phyloP scores from a whole-genome alignment of 2,113 vertebrate species.

The Gadus chalcogrammus region DNA sequence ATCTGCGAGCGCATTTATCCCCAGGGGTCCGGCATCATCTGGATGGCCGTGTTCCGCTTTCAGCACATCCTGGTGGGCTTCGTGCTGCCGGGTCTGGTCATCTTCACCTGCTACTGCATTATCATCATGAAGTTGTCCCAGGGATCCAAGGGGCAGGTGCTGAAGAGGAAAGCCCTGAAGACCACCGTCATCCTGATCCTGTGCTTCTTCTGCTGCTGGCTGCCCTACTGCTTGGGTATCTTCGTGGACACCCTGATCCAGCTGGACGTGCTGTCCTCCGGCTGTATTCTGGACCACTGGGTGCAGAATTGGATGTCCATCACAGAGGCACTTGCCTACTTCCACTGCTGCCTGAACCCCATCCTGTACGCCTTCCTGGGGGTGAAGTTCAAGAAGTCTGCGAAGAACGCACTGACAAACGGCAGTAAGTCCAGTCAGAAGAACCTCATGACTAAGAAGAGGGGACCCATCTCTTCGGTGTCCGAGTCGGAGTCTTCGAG shows the following conservation, averaged over 20 bases:
- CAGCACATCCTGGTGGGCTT: constrained; percentile 93
- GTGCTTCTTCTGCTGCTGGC: constrained; percentile 93
- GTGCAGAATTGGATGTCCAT: constrained; percentile 88
- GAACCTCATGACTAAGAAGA: constrained; percentile 86
- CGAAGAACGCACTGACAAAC: constrained; percentile 81
- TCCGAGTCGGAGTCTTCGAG: constrained; percentile 98
- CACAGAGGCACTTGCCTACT: constrained; percentile 91
- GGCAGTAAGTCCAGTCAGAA: constrained; percentile 92
- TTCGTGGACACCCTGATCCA: constrained; percentile 84
- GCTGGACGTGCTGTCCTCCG: constrained; percentile 73
- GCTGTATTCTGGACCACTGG: constrained; percentile 77
- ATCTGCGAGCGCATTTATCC: constrained; percentile 88
- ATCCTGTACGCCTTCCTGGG: constrained; percentile 97
- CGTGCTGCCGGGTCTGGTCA: constrained; percentile 89
- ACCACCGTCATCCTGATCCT: constrained; percentile 94
- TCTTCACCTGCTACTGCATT: constrained; percentile 93
- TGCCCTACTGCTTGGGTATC: constrained; percentile 89
- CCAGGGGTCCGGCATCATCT: constrained; percentile 43
- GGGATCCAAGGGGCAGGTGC: constrained; percentile 83
- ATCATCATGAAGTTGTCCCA: constrained; percentile 88
- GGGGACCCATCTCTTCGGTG: constrained; percentile 88
- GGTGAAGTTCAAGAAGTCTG: constrained; percentile 93
- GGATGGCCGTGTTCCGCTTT: constrained; percentile 85
- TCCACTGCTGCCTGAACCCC: constrained; percentile 97
- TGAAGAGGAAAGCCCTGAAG: constrained; percentile 94